phyloP scores from a whole-genome alignment of 2,888 invertebrate species.

The Digitonthophagus gazella region DNA sequence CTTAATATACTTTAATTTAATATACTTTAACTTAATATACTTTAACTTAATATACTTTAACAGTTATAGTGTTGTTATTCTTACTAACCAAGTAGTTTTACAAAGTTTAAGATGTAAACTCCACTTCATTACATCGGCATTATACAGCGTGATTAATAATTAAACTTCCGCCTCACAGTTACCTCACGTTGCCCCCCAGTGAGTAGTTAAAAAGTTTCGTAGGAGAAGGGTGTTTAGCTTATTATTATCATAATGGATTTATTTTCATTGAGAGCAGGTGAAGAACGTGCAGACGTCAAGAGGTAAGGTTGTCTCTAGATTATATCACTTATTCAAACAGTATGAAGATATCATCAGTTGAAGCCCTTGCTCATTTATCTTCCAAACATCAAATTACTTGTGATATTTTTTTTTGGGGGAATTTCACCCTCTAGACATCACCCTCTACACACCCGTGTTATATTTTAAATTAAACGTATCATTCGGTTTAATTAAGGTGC shows the following conservation, averaged over 20 bases:
- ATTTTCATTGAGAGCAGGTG: not conserved
- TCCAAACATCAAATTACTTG: not conserved
- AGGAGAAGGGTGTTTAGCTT: not conserved
- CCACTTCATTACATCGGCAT: not conserved
- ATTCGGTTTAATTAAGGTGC: conserved; percentile 22
- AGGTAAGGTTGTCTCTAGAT: too few relatives aligned
- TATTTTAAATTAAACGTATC: conserved; percentile 23
- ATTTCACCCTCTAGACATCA: not conserved
- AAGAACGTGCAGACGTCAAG: too few relatives aligned
- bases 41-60: not conserved
- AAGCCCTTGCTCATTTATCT: too few relatives aligned
- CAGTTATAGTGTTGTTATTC: not conserved
- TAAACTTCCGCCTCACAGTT: not conserved
- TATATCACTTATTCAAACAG: too few relatives aligned
- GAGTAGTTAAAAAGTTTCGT: not conserved
- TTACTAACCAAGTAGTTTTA: not conserved
- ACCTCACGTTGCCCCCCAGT: not conserved
- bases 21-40: not conserved
- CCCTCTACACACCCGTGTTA: not conserved
- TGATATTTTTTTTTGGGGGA: not conserved
- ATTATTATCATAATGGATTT: not conserved
- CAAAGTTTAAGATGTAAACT: not conserved
- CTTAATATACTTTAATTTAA: not conserved
- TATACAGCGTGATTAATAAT: not conserved
- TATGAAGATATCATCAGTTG: too few relatives aligned